Evolutionary conservation across 92 coral and sea anemone genomes (phyloP), one percentile per base, ranked within the genome.

Genomic region (Montipora capitata): DNA sequence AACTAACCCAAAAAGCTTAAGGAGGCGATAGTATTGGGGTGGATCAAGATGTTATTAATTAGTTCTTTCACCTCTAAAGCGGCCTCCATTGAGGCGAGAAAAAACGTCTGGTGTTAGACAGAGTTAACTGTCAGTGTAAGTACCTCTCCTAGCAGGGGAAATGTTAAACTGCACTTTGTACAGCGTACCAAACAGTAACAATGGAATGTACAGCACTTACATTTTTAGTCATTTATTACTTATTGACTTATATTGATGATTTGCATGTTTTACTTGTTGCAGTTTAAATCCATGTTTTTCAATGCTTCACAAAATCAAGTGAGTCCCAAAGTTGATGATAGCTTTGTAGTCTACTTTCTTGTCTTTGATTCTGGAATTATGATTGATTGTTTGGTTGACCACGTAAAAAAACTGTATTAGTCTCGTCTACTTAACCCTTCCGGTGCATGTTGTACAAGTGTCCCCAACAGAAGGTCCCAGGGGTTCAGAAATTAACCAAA

Each of bases 211-310:
- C 3, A 9, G 64, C n/a, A 7, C 66, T 40, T 16, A 5, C 42
- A 10, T 70, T 42, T 18, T 12, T 2, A 41, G 57, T 71, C 10
- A 6, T 18, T 6, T 7, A 1, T 7, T 6, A 17, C 4, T 2
- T 63, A 16, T 1, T 71, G 57, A 71, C 56, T 41, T 3, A 5
- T 42, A 6, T 35, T 62, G 0, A 59, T 67, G 10, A 15, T 79
- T 63, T 79, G 7, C 40, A 56, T 11, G 13, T 27, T 18, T 90
- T 52, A 27, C 77, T 65, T 15, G 20, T 83, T 95, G 48, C 82
- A 96, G 99, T 97, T 97, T 84, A 97, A 97, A 78, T 95, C 99
- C 9, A 97, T 97, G 99, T 95, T 97, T 81, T 97, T 97, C 91
- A 92, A 94, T 62, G 93, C 94, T 41, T 77, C 85, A 56, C 62